Evolutionary conservation across 2,113 vertebrate species (phyloP), one percentile per base, ranked within the genome.

Genomic region (Bos javanicus): DNA sequence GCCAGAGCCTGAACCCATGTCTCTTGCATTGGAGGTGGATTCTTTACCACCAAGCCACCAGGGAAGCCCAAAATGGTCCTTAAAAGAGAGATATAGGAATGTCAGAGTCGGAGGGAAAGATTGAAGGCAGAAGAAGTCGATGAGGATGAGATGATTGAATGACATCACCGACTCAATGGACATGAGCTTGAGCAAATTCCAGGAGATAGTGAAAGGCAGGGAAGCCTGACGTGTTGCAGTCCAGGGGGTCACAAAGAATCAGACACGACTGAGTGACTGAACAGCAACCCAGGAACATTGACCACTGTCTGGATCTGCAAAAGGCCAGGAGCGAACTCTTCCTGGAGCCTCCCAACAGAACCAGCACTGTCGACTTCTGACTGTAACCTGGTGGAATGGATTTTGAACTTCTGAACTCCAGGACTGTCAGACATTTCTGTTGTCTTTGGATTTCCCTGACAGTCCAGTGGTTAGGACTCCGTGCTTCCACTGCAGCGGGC

Each of bases 321-420:
- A 14, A 0, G 3, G 10, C 33, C 10, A 12, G 59, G 43, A 33
- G 2, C 14, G 10, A 52, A 12, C 26, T 48, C 19, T 11, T 5
- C 10, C n/a, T 3, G 8, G 26, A 36, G 33, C 71, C 30, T 54
- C 19, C 6, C 8, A 39, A 17, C 43, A 8, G 33, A 52, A 54
- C 33, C n/a, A n/a, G 50, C 26, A 33, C 19, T 82, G 59, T 48
- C 1, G 0, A 43, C 54, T 76, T 50, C 25, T 36, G 23, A 23
- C n/a, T 43, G 46, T 16, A 36, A 23, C 64, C 21, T 16, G 6
- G 13, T 21, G 19, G 9, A 60, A 21, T 30, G 26, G 57, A 6
- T 25, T 94, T 76, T 10, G 71, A 50, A 54, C 39, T 62, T 76
- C 84, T 60, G 62, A 54, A 23, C 13, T 36, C 19, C 17, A 11